Evolutionary conservation across 2,888 invertebrate species (phyloP).

Genomic region (Subacronicta megacephala): DNA sequence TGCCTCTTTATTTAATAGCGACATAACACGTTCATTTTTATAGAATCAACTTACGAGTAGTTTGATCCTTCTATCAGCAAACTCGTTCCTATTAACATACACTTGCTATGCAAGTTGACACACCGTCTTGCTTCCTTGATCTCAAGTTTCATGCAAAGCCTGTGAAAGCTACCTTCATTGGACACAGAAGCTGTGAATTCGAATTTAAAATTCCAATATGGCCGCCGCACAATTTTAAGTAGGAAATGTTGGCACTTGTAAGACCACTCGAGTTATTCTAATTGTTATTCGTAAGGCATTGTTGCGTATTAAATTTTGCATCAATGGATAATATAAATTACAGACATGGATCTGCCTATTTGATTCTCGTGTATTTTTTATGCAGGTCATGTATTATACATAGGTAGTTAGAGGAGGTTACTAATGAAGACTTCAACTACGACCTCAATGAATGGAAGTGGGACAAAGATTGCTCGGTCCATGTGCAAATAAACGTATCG

Average conservation of each 20-base stretch:
- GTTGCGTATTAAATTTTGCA: not conserved
- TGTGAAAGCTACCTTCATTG: not conserved
- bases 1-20: too few species aligned
- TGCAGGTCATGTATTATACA: not conserved
- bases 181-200: not conserved
- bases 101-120: too few species aligned
- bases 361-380: not conserved
- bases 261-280: not conserved
- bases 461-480: too few species aligned
- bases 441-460: too few species aligned
- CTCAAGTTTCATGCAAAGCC: not conserved
- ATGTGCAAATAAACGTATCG: too few species aligned
- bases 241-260: not conserved
- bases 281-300: constrained; percentile 1
- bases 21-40: too few species aligned
- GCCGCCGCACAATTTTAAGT: not conserved
- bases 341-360: not conserved
- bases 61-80: too few species aligned
- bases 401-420: not conserved
- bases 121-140: too few species aligned
- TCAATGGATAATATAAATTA: not conserved
- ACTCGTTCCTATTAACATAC: too few species aligned
- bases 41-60: too few species aligned
- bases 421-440: too few species aligned
- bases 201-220: not conserved